phyloP scores from a whole-genome alignment of 30 jellyfish, hydroid and myxozoan genomes.

The Hydractinia echinata region DNA sequence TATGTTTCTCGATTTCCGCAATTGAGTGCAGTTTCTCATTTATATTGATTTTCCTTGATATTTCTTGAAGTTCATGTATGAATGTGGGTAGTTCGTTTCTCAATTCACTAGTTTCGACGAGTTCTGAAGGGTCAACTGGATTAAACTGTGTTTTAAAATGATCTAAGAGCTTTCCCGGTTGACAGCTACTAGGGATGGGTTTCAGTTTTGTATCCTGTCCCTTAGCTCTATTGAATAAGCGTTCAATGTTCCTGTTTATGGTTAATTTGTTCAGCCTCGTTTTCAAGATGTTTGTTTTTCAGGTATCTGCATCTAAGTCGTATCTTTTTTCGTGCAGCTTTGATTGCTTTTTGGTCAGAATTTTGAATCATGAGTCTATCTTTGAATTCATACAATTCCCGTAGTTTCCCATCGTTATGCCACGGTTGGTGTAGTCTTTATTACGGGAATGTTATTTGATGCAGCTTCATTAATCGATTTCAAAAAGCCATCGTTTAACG shows the following conservation, averaged over 20 bases:
- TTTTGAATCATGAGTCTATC: not conserved
- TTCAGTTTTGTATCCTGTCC: constrained; percentile 6
- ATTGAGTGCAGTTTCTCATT: too few relatives aligned
- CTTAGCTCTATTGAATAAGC: not conserved
- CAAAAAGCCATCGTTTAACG: not conserved
- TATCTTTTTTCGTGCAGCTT: not conserved
- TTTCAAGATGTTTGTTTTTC: not conserved
- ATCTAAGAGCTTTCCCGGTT: not conserved
- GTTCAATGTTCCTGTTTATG: not conserved
- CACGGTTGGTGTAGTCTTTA: constrained; percentile 13
- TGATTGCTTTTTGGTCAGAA: not conserved
- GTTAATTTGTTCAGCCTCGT: not conserved
- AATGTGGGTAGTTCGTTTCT: not conserved
- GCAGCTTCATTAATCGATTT: constrained; percentile 7
- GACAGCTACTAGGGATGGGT: constrained; percentile 1
- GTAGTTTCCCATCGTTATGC: constrained; percentile 1
- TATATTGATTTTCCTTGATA: not conserved
- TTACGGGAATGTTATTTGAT: not conserved
- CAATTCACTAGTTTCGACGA: not conserved
- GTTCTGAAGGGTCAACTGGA: not conserved
- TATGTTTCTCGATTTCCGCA: too few relatives aligned
- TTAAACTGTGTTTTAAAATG: constrained; percentile 3
- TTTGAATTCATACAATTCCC: constrained; percentile 4
- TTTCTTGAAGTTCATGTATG: constrained; percentile 14
- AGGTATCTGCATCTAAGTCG: constrained; percentile 13